Conservation (phyloP, 2,797 vertebrate genomes). For the Caiman crocodilus region DNA sequence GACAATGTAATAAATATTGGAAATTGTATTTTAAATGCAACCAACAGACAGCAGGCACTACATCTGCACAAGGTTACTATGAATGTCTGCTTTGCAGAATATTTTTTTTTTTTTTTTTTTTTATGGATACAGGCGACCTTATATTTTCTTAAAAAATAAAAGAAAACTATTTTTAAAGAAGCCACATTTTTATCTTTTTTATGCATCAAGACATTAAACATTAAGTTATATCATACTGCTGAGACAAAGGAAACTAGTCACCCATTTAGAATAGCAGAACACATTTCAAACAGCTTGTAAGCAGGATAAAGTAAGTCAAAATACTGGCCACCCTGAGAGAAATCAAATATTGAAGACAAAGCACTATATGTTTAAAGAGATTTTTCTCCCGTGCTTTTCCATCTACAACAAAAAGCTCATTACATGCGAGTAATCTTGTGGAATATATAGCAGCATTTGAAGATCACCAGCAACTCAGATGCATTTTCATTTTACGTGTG, state of each 20-base stretch:
- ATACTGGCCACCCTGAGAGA: conserved; percentile 85
- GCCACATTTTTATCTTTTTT: conserved; percentile 70
- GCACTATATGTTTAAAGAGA: conserved; percentile 68
- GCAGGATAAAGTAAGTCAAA: conserved; percentile 79
- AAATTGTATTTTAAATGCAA: conserved; percentile 49
- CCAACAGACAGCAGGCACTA: conserved; percentile 56
- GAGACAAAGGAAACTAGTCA: conserved; percentile 77
- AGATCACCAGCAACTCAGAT: conserved; percentile 71
- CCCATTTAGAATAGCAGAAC: conserved; percentile 75
- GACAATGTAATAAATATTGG: conserved; percentile 43
- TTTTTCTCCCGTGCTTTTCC: conserved; percentile 78
- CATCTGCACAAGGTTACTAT: conserved; percentile 60
- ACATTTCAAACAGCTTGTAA: conserved; percentile 76
- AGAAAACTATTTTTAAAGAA: conserved; percentile 69
- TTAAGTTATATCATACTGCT: conserved; percentile 71
- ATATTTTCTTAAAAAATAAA: conserved; percentile 63
- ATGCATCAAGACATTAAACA: conserved; percentile 76
- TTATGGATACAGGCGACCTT: conserved; percentile 66
- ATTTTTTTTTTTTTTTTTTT: not conserved
- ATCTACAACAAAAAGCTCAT: conserved; percentile 75
- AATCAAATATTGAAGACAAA: conserved; percentile 78
- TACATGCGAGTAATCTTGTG: conserved; percentile 76
- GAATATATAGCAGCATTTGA: conserved; percentile 80
- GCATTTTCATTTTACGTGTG: conserved; percentile 68
- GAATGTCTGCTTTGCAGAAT: conserved; percentile 55